These are phyloP conservation scores for Dipus sagitta DNA, from an alignment of 2,797 vertebrate genomes.

Conservation along the genomic window DNA sequence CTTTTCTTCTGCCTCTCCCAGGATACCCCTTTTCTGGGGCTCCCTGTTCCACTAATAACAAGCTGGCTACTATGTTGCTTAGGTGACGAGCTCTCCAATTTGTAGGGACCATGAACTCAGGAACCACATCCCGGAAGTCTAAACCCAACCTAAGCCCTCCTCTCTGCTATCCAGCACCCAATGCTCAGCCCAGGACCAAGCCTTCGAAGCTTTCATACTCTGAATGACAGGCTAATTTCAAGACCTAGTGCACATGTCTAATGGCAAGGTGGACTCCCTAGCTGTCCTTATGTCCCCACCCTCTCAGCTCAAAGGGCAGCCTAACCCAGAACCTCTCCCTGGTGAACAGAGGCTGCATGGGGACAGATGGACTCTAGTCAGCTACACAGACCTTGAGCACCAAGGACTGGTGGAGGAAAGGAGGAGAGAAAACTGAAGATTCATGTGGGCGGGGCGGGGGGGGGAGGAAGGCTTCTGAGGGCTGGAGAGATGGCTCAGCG, in stretches of 20 bases:
- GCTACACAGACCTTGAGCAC: not conserved
- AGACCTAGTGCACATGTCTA: not conserved
- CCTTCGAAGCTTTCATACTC: not conserved
- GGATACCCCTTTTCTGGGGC: not conserved
- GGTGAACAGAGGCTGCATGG: not conserved
- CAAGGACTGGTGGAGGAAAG: not conserved
- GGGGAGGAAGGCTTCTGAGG: not conserved
- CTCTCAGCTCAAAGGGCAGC: not conserved
- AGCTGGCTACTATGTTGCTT: not conserved
- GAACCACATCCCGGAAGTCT: not conserved
- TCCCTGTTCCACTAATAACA: not conserved
- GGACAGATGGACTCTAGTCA: not conserved
- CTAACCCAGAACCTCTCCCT: not conserved
- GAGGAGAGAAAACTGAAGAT: not conserved
- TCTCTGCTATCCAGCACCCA: rapidly evolving
- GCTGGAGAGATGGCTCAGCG: too few relatives aligned
- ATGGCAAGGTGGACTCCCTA: not conserved
- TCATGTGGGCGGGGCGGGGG: rapidly evolving
- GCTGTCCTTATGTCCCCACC: not conserved
- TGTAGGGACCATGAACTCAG: not conserved
- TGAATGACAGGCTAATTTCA: not conserved
- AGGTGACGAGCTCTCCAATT: not conserved
- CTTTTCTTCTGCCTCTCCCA: not conserved
- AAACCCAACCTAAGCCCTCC: not conserved
- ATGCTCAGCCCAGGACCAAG: not conserved